Conservation (phyloP, 1,140 invertebrate species). For the Euborellia annulipes region DNA sequence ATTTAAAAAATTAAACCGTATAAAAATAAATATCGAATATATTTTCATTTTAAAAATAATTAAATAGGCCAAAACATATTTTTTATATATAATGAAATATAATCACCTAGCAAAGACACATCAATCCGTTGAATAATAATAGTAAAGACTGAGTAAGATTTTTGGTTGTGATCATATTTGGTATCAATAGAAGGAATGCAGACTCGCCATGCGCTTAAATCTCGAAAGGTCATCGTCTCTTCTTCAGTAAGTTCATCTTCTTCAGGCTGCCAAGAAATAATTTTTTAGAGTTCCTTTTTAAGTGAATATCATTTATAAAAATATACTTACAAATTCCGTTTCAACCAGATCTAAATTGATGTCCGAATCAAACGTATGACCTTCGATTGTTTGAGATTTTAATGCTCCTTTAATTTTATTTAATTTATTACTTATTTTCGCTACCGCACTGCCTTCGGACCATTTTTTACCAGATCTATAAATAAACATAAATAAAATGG, state of each 20-base stretch:
- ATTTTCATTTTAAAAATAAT: too few species aligned
- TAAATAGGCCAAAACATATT: too few species aligned
- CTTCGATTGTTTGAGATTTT: constrained; percentile 27
- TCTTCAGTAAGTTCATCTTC: constrained; percentile 28
- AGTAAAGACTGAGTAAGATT: constrained; percentile 34
- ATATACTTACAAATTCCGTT: constrained; percentile 18
- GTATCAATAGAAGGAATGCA: constrained; percentile 41
- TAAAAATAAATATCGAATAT: too few species aligned
- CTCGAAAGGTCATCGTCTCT: constrained; percentile 31
- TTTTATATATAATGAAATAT: background rate
- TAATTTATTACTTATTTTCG: constrained; percentile 27
- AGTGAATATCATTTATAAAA: too few species aligned
- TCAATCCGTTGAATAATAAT: constrained; percentile 44
- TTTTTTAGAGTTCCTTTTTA: too few species aligned
- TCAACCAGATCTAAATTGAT: constrained; percentile 14
- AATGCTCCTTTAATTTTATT: constrained; percentile 30
- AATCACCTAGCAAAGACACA: constrained; percentile 18
- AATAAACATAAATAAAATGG: background rate
- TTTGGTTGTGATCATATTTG: constrained; percentile 28
- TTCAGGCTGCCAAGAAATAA: constrained; percentile 30
- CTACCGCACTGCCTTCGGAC: constrained; percentile 22
- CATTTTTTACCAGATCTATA: constrained; percentile 17
- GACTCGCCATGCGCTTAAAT: constrained; percentile 53
- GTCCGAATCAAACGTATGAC: constrained; percentile 17
- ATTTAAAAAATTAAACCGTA: too few species aligned